Conservation (phyloP, 2,888 invertebrate species). For the Cloeon dipterum region DNA sequence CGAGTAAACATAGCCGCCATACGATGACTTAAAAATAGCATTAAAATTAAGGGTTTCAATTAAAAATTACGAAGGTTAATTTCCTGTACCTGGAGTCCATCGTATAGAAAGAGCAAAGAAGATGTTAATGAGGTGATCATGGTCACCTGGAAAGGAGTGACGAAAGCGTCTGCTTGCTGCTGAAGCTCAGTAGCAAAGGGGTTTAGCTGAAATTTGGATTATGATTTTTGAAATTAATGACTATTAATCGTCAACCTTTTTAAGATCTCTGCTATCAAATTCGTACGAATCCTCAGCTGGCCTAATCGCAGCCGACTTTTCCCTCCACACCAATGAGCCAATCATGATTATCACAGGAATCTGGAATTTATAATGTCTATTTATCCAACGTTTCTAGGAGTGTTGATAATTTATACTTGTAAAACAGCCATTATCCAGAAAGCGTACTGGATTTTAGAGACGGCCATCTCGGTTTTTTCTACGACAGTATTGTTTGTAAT, state of each 20-base stretch:
- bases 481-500: too few relatives aligned
- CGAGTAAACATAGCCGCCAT: constrained; percentile 1
- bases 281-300: too few relatives aligned
- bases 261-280: too few relatives aligned
- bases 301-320: too few relatives aligned
- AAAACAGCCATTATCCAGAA: not conserved
- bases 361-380: not conserved
- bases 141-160: not conserved
- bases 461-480: too few relatives aligned
- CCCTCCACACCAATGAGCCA: not conserved
- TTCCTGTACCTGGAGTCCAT: not conserved
- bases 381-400: too few relatives aligned
- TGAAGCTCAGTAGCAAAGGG: not conserved
- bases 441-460: not conserved
- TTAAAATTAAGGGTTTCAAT: too few relatives aligned
- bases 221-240: too few relatives aligned
- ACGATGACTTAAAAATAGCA: constrained; percentile 1
- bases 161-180: too few relatives aligned
- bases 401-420: too few relatives aligned
- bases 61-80: not conserved
- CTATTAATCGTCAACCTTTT: too few relatives aligned
- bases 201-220: not conserved
- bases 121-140: not conserved
- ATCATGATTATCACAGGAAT: not conserved
- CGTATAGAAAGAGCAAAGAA: not conserved